Base-by-base conservation (phyloP, 2,888 invertebrate species). In the Exephanes ischioxanthus region DNA sequence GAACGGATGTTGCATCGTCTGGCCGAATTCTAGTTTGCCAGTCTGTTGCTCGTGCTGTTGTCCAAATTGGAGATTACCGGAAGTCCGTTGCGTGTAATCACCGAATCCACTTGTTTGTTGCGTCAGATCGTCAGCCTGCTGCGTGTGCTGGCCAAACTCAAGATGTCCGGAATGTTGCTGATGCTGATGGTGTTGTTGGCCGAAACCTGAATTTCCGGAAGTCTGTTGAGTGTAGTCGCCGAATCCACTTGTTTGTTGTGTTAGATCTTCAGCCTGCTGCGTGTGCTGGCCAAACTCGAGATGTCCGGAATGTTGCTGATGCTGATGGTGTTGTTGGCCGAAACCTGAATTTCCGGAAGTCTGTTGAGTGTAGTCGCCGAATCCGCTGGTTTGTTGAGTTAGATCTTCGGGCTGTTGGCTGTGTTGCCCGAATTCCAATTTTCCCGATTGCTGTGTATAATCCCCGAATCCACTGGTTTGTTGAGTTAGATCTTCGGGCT, bases 71-170 rank as follows among this genome's bases (percentile, higher is more conserved):
- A 80, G 41, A 67, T 70, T 70, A 19, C 61, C 79, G 53, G 51
- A 16, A 51, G 80, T 79, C 37, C 78, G 85, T 30, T 82, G 84
- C 22, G 51, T 67, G 11, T 63, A 82, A 83, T 80, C 78, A 11
- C 22, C 55, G 9, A 85, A 76, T 19, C 68, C 76, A 53, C 80
- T 77, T 3, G 78, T 72, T 11, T 77, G 83, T 67, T 91, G 90
- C 11, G 88, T 88, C 11, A 89, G 71, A 86, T 90, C 89, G 75
- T 85, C 70, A 26, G 51, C 51, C 63, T 89, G 89, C 76, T 87
- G 72, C 7, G 11, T 86, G 41, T 86, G 84, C 14, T 77, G 77
- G 7, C 67, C 67, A 14, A 77, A 41, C 37, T 77, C 67, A 3
- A 67, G 33, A 53, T 87, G 76, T 37, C 73, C 85, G 1, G 70